Percentiles rank a stretch among this genome's conserved stretches.
These are phyloP conservation scores for Parazoanthus darwini DNA, from an alignment of 92 coral and sea anemone species.

Conservation along the genomic window DNA sequence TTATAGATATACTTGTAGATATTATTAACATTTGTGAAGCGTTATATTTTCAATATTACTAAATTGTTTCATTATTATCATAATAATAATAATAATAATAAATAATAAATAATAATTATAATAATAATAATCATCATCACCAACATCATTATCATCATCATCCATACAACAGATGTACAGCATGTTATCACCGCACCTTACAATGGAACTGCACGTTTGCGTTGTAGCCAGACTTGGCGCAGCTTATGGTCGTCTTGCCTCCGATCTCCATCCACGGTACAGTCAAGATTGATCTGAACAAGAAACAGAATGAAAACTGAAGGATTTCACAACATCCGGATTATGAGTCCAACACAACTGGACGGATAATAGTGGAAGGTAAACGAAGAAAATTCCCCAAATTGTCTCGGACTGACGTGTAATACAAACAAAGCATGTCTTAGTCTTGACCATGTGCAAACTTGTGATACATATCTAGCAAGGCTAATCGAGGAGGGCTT, in stretches of 20 bases:
- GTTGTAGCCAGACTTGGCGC: conserved; percentile 89
- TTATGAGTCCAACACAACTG: not conserved
- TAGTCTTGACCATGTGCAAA: too few relatives aligned
- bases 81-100: too few relatives aligned
- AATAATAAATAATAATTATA: too few relatives aligned
- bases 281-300: conserved; percentile 84
- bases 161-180: not conserved
- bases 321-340: not conserved
- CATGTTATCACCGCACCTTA: conserved; percentile 56
- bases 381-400: too few relatives aligned
- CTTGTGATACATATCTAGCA: too few relatives aligned
- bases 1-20: too few relatives aligned
- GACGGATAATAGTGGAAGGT: not conserved
- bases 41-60: too few relatives aligned
- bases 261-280: conserved; percentile 99
- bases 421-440: not conserved
- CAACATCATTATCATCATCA: too few relatives aligned
- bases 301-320: not conserved
- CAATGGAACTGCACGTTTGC: conserved; percentile 94
- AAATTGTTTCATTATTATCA: too few relatives aligned
- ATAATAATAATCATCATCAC: too few relatives aligned
- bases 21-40: too few relatives aligned
- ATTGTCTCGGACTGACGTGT: not conserved
- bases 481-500: too few relatives aligned
- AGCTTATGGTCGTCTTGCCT: conserved; percentile 81